Percentiles rank a stretch among this genome's conserved stretches.
These are phyloP conservation scores for Falco concolor DNA, from an alignment of 2,797 vertebrate genomes.

Conservation along the genomic window DNA sequence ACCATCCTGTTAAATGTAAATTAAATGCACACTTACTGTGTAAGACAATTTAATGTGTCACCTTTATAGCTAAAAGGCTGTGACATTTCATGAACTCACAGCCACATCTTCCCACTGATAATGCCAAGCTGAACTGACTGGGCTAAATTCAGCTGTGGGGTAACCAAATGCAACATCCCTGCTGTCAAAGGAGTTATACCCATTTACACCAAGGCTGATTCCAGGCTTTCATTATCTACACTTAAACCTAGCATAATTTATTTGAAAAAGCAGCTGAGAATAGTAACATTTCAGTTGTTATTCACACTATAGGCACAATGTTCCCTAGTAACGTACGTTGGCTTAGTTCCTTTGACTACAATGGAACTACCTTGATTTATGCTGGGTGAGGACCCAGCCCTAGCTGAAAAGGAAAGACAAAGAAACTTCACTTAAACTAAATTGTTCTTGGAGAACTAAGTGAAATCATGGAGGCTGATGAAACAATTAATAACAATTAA, in stretches of 20 bases:
- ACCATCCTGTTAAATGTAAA: slow-evolving; percentile 57
- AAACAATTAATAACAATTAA: neutral
- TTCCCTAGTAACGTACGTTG: neutral
- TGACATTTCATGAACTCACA: slow-evolving; percentile 59
- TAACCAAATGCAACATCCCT: neutral
- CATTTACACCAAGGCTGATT: slow-evolving; percentile 6
- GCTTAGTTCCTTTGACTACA: neutral
- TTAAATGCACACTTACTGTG: slow-evolving; percentile 53
- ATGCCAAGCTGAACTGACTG: slow-evolving; percentile 38
- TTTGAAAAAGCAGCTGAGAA: slow-evolving; percentile 36
- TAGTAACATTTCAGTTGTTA: slow-evolving; percentile 20
- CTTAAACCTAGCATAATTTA: slow-evolving; percentile 32
- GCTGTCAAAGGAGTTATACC: slow-evolving; percentile 10
- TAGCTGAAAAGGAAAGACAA: neutral
- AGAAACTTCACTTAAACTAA: neutral
- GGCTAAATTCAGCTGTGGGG: slow-evolving; percentile 23
- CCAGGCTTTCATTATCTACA: slow-evolving; percentile 54
- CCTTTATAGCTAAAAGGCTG: slow-evolving; percentile 57
- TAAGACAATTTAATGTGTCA: slow-evolving; percentile 63
- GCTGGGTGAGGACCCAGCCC: neutral
- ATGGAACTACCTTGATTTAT: neutral
- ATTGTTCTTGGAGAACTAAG: neutral
- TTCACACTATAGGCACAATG: neutral
- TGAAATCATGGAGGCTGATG: neutral
- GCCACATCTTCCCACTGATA: slow-evolving; percentile 39